phyloP scores from a whole-genome alignment of 1,140 invertebrate species.

The Chlorops oryzae region DNA sequence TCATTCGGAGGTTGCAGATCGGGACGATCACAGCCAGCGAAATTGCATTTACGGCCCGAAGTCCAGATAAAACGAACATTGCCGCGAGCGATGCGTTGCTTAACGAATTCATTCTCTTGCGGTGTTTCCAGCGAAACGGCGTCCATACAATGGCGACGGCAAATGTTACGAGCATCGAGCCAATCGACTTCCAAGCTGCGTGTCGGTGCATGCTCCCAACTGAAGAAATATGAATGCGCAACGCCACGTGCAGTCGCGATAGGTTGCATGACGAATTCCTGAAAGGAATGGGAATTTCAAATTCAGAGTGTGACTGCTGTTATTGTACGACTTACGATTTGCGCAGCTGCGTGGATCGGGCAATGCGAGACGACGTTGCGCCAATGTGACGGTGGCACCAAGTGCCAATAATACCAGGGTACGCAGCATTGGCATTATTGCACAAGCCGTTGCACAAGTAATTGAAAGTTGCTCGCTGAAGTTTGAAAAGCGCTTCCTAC shows the following conservation, averaged over 20 bases:
- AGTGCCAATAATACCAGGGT: constrained; percentile 57
- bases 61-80: constrained; percentile 80
- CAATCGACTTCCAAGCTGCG: constrained; percentile 81
- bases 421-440: constrained; percentile 36
- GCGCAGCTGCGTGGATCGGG: constrained; percentile 83
- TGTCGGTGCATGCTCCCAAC: constrained; percentile 83
- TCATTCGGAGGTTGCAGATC: constrained; percentile 82
- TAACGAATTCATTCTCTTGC: constrained; percentile 84
- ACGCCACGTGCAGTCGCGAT: constrained; percentile 79
- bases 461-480: too few species aligned
- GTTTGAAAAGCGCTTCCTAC: too few species aligned
- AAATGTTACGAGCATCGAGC: constrained; percentile 85
- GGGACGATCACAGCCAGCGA: constrained; percentile 79
- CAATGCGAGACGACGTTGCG: constrained; percentile 75
- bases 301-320: too few species aligned
- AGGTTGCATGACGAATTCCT: constrained; percentile 80
- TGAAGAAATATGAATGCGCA: constrained; percentile 88
- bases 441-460: too few species aligned
- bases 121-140: constrained; percentile 84
- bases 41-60: constrained; percentile 85
- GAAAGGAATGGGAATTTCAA: constrained; percentile 28
- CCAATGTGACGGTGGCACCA: constrained; percentile 60
- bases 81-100: constrained; percentile 71
- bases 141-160: constrained; percentile 88
- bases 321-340: constrained; percentile 74